Percentiles rank a stretch among this genome's conserved stretches.
These are phyloP conservation scores for Zosterops pallidus DNA, from an alignment of 2,113 vertebrate species.

Conservation along the genomic window DNA sequence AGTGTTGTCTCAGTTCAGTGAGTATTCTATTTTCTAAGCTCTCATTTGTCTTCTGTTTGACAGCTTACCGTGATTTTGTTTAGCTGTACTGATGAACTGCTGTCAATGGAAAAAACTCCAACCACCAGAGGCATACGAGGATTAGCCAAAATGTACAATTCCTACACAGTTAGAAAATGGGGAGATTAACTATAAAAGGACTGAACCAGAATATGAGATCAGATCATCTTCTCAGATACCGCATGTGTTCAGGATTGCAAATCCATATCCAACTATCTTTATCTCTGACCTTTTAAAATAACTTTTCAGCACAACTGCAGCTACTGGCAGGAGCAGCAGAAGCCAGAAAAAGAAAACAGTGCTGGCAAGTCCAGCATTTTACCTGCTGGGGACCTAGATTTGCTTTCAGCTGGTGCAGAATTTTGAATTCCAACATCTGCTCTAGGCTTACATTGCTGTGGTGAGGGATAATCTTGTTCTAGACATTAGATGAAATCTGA, in stretches of 20 bases:
- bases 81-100: slow-evolving; percentile 45
- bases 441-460: not conserved
- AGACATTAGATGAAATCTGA: not conserved
- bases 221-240: not conserved
- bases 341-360: not conserved
- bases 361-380: not conserved
- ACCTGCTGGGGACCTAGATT: not conserved
- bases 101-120: slow-evolving; percentile 37
- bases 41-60: slow-evolving; percentile 48
- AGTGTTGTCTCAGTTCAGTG: slow-evolving; percentile 39
- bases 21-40: slow-evolving; percentile 41
- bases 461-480: not conserved
- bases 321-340: not conserved
- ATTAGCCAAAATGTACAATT: slow-evolving; percentile 50
- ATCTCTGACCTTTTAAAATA: slow-evolving; percentile 21
- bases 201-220: slow-evolving; percentile 14
- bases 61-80: slow-evolving; percentile 51
- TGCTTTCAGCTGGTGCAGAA: not conserved
- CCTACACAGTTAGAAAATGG: slow-evolving; percentile 13
- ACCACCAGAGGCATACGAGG: not conserved
- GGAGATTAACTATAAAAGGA: slow-evolving; percentile 38
- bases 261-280: not conserved
- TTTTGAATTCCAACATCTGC: not conserved
- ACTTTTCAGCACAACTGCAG: not conserved
- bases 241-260: not conserved